Evolutionary conservation across 2,888 invertebrate genomes (phyloP), one percentile per base, ranked within the genome.

Genomic region (Stenodema calcarata): DNA sequence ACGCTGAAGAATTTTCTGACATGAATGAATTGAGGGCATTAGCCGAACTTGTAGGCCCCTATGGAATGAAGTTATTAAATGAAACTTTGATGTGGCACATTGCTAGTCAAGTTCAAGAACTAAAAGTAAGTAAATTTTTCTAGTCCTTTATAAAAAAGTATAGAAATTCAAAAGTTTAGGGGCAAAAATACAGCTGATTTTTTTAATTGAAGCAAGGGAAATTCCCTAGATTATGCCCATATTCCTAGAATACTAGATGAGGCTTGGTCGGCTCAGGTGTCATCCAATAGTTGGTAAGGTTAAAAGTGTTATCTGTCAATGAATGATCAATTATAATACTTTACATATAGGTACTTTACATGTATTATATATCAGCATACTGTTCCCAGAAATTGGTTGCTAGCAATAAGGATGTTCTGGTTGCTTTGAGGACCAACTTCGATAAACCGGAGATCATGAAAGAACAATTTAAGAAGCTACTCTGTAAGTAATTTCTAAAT

Each of bases 1-100:
- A 97, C 91, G 98, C 99, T 0, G 99, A 99, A 91, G 99, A 99
- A 91, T 99, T 97, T 92, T 98, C 98, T 0, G 99, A 99, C 91
- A 95, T 98, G 23, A 98, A 96, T 92, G 99, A 99, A 91, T 92
- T 99, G 80, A 93, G 98, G 89, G 96, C 99, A 0, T 92, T 99
- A 76, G 98, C 98, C 0, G 99, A 99, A 92, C 92, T 99, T 41
- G 97, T 99, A 89, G 99, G 99, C 0, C 99, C 99, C 0, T 99
- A 99, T 91, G 99, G 99, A 6, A 98, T 99, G 95, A 99, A 99
- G 90, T 94, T 97, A 90, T 92, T 99, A 85, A 98, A 98, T 90
- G 99, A 99, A 92, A 97, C 98, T 16, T 92, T 99, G 16, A 98
- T 99, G 97, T 98, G 98, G 97, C 99, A 99, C 91, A 98, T 99